Evolutionary conservation across 92 coral and sea anemone genomes (phyloP).

Genomic region (Porites cylindrica): DNA sequence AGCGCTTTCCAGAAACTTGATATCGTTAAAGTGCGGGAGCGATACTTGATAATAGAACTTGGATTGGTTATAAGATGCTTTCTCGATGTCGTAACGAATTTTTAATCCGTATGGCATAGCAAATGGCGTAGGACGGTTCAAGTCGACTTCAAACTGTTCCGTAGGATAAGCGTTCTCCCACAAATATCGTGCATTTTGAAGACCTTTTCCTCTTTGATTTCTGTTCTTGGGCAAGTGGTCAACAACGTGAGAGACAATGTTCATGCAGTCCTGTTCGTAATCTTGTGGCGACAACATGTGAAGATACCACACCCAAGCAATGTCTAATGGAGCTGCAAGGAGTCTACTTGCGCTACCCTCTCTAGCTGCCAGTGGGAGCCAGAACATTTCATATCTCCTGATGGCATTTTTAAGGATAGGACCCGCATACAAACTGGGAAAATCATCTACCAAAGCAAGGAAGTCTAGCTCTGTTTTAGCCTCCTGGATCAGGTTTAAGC

Average conservation of each 20-base stretch:
- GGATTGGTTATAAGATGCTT: constrained; percentile 39
- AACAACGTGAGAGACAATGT: constrained; percentile 46
- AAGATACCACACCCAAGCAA: constrained; percentile 48
- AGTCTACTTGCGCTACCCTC: background rate
- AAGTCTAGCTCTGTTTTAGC: constrained; percentile 57
- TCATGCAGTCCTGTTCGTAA: constrained; percentile 34
- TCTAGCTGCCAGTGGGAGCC: constrained; percentile 47
- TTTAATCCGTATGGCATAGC: constrained; percentile 5
- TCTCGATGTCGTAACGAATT: constrained; percentile 34
- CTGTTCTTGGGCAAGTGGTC: constrained; percentile 52
- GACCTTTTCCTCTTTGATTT: constrained; percentile 30
- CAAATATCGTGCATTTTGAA: constrained; percentile 14
- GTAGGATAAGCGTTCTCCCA: constrained; percentile 59
- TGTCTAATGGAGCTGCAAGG: constrained; percentile 54
- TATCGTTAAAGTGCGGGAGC: constrained; percentile 45
- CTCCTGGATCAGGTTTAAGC: constrained; percentile 21
- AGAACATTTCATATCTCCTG: constrained; percentile 48
- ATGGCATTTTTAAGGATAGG: constrained; percentile 54
- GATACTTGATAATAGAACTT: constrained; percentile 60
- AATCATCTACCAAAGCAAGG: constrained; percentile 42
- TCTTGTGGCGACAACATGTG: constrained; percentile 45
- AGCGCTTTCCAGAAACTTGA: constrained; percentile 20
- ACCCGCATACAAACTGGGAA: constrained; percentile 30
- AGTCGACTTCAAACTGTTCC: constrained; percentile 63
- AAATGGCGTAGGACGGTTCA: constrained; percentile 37